These are phyloP conservation scores for Passer montanus DNA, from an alignment of 2,113 vertebrate species.

Conservation along the genomic window DNA sequence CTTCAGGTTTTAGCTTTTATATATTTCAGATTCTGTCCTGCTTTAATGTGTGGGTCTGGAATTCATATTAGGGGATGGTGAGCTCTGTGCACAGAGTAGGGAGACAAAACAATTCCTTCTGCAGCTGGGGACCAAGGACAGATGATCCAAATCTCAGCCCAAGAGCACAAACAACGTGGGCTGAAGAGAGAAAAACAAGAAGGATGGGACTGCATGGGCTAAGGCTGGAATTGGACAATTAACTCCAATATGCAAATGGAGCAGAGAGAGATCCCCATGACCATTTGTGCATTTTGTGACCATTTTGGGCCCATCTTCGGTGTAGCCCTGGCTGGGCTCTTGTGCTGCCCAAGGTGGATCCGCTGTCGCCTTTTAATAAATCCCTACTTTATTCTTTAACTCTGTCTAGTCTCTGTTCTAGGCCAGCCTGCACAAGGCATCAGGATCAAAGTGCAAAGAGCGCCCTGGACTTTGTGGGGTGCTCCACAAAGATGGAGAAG, in stretches of 20 bases:
- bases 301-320: neutral
- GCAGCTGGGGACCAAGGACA: neutral
- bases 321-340: neutral
- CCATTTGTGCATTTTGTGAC: fast-evolving
- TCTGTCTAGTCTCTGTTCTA: neutral
- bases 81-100: neutral
- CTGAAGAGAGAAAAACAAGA: neutral
- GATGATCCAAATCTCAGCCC: neutral
- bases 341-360: neutral
- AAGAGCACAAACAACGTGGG: fast-evolving
- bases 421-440: neutral
- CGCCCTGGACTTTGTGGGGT: neutral
- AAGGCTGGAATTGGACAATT: neutral
- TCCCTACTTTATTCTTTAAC: neutral
- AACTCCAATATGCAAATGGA: neutral
- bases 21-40: neutral
- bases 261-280: neutral
- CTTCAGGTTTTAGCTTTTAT: neutral
- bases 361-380: neutral
- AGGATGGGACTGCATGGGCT: neutral
- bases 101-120: neutral
- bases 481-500: neutral
- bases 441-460: neutral
- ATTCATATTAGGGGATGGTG: neutral
- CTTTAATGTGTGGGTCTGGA: neutral